Percentiles rank a stretch among this genome's conserved stretches.
These are phyloP conservation scores for Thyatira batis DNA, from an alignment of 2,888 invertebrate genomes.

Conservation along the genomic window DNA sequence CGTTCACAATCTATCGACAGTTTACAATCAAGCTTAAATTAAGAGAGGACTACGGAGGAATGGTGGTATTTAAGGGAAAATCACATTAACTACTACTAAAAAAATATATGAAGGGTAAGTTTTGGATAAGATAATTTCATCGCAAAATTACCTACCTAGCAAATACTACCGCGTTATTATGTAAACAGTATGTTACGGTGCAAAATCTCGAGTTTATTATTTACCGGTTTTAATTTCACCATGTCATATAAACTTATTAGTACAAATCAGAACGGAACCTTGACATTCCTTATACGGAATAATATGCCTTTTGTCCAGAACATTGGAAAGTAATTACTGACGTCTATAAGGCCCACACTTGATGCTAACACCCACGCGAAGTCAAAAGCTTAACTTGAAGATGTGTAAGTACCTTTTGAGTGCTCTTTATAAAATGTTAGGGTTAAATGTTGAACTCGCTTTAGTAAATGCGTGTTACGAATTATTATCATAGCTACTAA, in stretches of 20 bases:
- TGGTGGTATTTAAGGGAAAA: no score
- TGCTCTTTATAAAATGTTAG: constrained; percentile 40
- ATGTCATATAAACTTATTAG: constrained; percentile 30
- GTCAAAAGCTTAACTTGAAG: constrained; percentile 45
- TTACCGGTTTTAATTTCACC: no score
- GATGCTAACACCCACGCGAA: constrained; percentile 50
- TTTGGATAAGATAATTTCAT: no score
- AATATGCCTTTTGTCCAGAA: constrained; percentile 41
- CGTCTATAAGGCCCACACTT: constrained; percentile 50
- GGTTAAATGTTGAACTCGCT: constrained; percentile 8
- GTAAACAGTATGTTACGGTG: no score
- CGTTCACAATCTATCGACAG: no score
- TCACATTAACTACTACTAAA: no score
- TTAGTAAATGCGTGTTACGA: background rate
- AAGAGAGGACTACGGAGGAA: no score
- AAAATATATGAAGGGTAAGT: no score
- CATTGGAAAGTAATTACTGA: constrained; percentile 68
- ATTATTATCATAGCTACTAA: background rate
- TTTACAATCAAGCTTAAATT: no score
- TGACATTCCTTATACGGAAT: constrained; percentile 33
- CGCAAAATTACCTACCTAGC: no score
- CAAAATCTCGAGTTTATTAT: no score
- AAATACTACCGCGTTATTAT: no score
- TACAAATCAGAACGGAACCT: constrained; percentile 30
- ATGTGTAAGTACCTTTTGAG: constrained; percentile 51